Conservation (phyloP, 2,888 invertebrate species). For the Andricus quercusramuli region DNA sequence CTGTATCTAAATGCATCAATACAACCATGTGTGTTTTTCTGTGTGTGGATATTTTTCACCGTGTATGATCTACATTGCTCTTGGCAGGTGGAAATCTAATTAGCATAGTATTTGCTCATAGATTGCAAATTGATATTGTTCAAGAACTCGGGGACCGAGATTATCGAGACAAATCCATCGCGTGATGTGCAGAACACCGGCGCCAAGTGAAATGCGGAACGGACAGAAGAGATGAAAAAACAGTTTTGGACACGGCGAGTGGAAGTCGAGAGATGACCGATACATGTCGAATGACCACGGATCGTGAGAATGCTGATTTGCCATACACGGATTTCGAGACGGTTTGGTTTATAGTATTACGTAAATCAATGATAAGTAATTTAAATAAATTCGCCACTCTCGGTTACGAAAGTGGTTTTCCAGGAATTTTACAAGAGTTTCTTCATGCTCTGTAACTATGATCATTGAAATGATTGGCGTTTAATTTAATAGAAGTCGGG, state of each 20-base stretch:
- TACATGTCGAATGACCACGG: slow-evolving; percentile 11
- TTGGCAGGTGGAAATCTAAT: slow-evolving; percentile 39
- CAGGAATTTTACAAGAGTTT: not conserved
- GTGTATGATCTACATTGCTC: not conserved
- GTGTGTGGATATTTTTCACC: not conserved
- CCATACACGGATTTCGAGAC: not conserved
- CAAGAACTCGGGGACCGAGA: slow-evolving; percentile 1
- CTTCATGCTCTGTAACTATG: not conserved
- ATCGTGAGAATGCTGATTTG: not conserved
- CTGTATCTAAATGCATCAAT: not conserved
- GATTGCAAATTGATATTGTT: not conserved
- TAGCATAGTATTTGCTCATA: slow-evolving; percentile 33
- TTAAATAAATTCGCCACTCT: not conserved
- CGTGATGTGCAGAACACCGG: not conserved
- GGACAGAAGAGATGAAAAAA: slow-evolving; percentile 5
- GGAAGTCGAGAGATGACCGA: slow-evolving; percentile 5
- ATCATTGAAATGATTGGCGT: no score
- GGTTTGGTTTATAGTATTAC: not conserved
- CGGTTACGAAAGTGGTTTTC: not conserved
- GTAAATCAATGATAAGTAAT: not conserved
- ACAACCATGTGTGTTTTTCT: not conserved
- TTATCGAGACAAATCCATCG: slow-evolving; percentile 9
- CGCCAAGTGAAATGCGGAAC: slow-evolving; percentile 7
- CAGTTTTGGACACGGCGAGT: not conserved
- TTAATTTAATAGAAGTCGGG: no score